Evolutionary conservation across 2,888 invertebrate species (phyloP).

Genomic region (Monochamus alternatus): DNA sequence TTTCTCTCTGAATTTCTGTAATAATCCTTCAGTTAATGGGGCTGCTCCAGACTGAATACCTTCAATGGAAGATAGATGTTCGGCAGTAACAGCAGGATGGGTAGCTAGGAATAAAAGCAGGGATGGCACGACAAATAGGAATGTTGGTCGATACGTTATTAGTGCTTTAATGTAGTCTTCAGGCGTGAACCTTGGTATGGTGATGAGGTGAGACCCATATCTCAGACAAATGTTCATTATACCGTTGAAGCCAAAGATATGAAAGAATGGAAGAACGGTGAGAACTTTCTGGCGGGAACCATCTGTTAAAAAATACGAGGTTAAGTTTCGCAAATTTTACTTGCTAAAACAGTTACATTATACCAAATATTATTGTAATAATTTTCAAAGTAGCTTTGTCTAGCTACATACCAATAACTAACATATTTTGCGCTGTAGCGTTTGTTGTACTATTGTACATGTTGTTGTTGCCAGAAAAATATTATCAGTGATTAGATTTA

Average conservation of each 20-base stretch:
- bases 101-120: slow-evolving; percentile 83
- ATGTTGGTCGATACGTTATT: slow-evolving; percentile 75
- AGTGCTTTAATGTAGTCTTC: slow-evolving; percentile 81
- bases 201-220: slow-evolving; percentile 77
- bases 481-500: no score
- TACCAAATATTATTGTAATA: no score
- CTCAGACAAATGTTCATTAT: slow-evolving; percentile 77
- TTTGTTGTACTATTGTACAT: no score
- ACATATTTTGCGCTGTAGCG: no score
- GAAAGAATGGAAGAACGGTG: slow-evolving; percentile 84
- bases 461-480: no score
- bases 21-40: slow-evolving; percentile 78
- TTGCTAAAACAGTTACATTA: no score
- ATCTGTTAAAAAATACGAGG: slow-evolving; percentile 4
- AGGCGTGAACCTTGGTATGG: slow-evolving; percentile 83
- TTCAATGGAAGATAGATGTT: slow-evolving; percentile 78
- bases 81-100: slow-evolving; percentile 79
- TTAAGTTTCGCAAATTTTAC: no score
- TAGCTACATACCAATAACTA: no score
- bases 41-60: slow-evolving; percentile 83
- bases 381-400: no score
- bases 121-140: slow-evolving; percentile 84
- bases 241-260: slow-evolving; percentile 84
- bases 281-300: slow-evolving; percentile 72
- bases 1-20: slow-evolving; percentile 78